Evolutionary conservation across 2,888 invertebrate genomes (phyloP).

Genomic region (Heliconius aoede): DNA sequence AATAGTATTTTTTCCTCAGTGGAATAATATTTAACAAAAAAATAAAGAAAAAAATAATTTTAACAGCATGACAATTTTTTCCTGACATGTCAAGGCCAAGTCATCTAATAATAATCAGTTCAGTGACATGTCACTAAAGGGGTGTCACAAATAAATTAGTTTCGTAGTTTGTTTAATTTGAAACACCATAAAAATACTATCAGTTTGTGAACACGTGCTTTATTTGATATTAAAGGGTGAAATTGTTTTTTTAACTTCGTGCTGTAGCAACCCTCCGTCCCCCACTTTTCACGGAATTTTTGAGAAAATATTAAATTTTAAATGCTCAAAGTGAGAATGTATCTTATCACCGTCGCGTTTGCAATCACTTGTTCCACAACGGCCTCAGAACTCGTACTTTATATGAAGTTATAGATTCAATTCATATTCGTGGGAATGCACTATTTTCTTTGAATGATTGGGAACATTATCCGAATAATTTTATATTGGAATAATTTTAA

Average conservation of each 20-base stretch:
- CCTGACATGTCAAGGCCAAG: background rate
- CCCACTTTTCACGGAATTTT: no score
- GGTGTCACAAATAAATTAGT: constrained; percentile 17
- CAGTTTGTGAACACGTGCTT: constrained; percentile 35
- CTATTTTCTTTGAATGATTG: no score
- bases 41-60: background rate
- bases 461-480: no score
- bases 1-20: no score
- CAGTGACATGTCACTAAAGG: background rate
- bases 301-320: no score
- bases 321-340: no score
- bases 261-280: no score
- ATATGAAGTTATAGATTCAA: constrained; percentile 23
- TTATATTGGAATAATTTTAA: no score
- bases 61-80: constrained; percentile 23
- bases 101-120: background rate
- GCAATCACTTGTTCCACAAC: no score
- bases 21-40: no score
- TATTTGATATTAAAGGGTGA: constrained; percentile 31
- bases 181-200: constrained; percentile 20
- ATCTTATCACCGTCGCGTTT: no score
- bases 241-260: background rate
- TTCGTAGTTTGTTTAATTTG: constrained; percentile 25
- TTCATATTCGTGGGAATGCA: constrained; percentile 9
- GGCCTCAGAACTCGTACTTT: constrained; percentile 31